A percentile compares a stretch with the other conserved stretches of the same genome.
Conservation (phyloP, 1,140 invertebrate species). For the Hypothenemus hampei region DNA sequence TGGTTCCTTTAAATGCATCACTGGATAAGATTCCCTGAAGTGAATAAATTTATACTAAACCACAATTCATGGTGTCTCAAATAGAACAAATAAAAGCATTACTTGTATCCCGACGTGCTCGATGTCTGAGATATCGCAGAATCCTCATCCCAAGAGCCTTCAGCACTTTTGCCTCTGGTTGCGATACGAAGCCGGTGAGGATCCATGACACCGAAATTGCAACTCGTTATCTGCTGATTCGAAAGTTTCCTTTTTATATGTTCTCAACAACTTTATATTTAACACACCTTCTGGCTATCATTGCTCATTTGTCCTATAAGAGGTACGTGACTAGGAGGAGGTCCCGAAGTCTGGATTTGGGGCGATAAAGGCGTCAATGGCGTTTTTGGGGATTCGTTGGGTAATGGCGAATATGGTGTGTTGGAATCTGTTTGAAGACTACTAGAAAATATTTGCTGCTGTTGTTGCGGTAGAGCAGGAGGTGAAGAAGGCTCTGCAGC, state of each 20-base stretch:
- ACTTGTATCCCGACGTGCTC: slow-evolving; percentile 69
- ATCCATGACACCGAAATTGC: slow-evolving; percentile 32
- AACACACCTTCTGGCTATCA: slow-evolving; percentile 14
- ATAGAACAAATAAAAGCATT: too few relatives aligned
- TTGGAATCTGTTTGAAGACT: slow-evolving; percentile 19
- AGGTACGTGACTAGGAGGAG: neutral
- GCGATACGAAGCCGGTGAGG: slow-evolving; percentile 43
- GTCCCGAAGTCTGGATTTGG: slow-evolving; percentile 2
- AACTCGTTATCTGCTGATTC: too few relatives aligned
- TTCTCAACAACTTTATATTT: too few relatives aligned
- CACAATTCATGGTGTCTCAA: too few relatives aligned
- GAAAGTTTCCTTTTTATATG: too few relatives aligned
- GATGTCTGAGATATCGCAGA: slow-evolving; percentile 64
- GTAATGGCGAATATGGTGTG: slow-evolving; percentile 21
- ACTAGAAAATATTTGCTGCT: slow-evolving; percentile 13
- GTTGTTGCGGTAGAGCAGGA: neutral
- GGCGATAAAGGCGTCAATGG: slow-evolving; percentile 3
- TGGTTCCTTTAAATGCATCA: slow-evolving; percentile 48
- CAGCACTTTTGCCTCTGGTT: slow-evolving; percentile 44
- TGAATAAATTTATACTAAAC: neutral
- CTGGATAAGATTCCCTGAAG: slow-evolving; percentile 54
- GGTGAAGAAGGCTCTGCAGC: slow-evolving; percentile 16
- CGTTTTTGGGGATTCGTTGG: slow-evolving; percentile 14
- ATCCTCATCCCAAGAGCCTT: slow-evolving; percentile 75
- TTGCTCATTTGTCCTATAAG: slow-evolving; percentile 9